A percentile compares a stretch with the other conserved stretches of the same genome.
These are phyloP conservation scores for Dione vanillae DNA, from an alignment of 2,888 invertebrate species.

Conservation along the genomic window DNA sequence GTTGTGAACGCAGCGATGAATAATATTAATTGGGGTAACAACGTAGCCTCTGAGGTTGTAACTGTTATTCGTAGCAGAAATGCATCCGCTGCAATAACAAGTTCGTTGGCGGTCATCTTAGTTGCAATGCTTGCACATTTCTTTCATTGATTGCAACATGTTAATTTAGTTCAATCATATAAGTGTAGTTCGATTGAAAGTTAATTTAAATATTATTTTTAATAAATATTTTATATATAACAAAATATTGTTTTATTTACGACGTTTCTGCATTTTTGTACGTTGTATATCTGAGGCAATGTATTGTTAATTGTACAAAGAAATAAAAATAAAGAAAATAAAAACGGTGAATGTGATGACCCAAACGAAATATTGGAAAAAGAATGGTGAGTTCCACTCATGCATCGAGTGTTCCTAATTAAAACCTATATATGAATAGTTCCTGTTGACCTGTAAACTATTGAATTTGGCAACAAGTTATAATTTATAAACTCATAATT, in stretches of 20 bases:
- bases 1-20: conserved; percentile 58
- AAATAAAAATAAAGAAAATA: no score
- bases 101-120: conserved; percentile 60
- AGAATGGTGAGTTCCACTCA: no score
- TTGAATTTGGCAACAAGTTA: no score
- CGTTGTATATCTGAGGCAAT: not conserved
- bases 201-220: conserved; percentile 18
- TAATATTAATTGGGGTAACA: conserved; percentile 70
- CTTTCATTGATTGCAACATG: conserved; percentile 53
- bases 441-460: no score
- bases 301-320: no score
- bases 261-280: not conserved
- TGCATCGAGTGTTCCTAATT: no score
- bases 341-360: no score
- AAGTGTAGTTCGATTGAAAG: conserved; percentile 22
- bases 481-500: no score
- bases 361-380: no score
- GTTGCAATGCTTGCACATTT: conserved; percentile 58
- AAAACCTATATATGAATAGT: no score
- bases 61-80: conserved; percentile 52
- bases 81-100: conserved; percentile 57
- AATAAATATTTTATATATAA: conserved; percentile 3
- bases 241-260: not conserved
- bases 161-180: conserved; percentile 7
- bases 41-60: conserved; percentile 57